phyloP scores from a whole-genome alignment of 2,888 invertebrate species.

The Aelia acuminata region DNA sequence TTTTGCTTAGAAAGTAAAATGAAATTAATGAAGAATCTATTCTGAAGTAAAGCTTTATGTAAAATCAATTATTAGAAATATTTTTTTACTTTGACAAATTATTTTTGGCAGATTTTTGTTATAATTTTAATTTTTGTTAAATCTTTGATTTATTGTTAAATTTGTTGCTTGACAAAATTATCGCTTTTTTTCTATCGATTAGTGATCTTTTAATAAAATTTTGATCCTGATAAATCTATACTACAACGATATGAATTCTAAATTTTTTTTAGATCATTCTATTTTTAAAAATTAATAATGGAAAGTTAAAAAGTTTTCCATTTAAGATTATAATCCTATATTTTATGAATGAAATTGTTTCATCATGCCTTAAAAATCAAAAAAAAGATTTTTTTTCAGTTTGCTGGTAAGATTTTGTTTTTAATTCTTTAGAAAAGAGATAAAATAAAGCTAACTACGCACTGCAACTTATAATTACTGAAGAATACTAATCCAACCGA shows the following conservation, averaged over 20 bases:
- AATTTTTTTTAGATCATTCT: background rate
- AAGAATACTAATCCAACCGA: background rate
- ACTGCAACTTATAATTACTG: background rate
- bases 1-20: conserved; percentile 24
- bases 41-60: background rate
- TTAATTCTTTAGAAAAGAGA: background rate
- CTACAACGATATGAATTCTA: conserved; percentile 24
- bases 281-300: background rate
- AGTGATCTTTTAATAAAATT: background rate
- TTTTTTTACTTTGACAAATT: conserved; percentile 50
- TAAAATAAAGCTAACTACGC: background rate
- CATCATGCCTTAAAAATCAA: background rate
- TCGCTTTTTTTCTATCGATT: background rate
- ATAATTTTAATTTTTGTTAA: conserved; percentile 43
- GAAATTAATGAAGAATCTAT: background rate
- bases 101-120: conserved; percentile 43
- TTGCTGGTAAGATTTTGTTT: background rate
- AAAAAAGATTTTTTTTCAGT: background rate
- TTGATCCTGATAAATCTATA: background rate
- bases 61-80: conserved; percentile 25
- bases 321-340: background rate
- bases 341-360: background rate
- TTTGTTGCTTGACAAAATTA: conserved; percentile 39
- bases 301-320: background rate
- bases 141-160: conserved; percentile 26